Percentiles rank a stretch among this genome's conserved stretches.
Evolutionary conservation across 2,113 vertebrate genomes (phyloP).

Genomic region (Melanotaenia duboulayi): DNA sequence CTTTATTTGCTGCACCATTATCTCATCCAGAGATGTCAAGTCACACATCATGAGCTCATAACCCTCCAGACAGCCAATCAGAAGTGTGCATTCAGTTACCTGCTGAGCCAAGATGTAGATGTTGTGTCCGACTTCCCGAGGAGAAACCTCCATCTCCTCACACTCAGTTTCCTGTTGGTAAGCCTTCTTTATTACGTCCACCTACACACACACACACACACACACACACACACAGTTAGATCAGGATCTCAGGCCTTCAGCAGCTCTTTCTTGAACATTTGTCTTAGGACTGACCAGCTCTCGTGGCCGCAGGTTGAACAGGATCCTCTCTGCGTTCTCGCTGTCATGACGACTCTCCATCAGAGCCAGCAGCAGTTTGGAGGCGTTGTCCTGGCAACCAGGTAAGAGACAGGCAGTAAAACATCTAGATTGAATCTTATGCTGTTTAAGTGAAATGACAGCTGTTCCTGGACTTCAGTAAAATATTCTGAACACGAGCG

Average conservation of each 20-base stretch:
- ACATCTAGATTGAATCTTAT: background rate
- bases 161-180: constrained; percentile 92
- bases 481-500: no score
- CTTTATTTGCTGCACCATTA: background rate
- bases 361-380: constrained; percentile 94
- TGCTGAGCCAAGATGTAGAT: constrained; percentile 97
- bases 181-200: constrained; percentile 96
- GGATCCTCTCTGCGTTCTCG: constrained; percentile 94
- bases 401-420: background rate
- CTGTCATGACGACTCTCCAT: constrained; percentile 98
- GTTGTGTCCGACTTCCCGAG: constrained; percentile 95
- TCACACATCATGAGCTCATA: background rate
- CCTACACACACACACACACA: constrained; percentile 73
- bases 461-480: no score
- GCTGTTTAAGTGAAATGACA: background rate
- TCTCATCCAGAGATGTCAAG: background rate
- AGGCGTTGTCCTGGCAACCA: constrained; percentile 92
- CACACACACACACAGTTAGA: constrained; percentile 6
- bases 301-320: constrained; percentile 94
- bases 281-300: constrained; percentile 87
- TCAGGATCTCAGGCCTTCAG: background rate
- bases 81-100: constrained; percentile 76
- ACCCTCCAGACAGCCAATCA: background rate
- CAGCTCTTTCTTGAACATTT: background rate
- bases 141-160: constrained; percentile 89